Evolutionary conservation across 2,888 invertebrate genomes (phyloP).

Genomic region (Maniola hyperantus): DNA sequence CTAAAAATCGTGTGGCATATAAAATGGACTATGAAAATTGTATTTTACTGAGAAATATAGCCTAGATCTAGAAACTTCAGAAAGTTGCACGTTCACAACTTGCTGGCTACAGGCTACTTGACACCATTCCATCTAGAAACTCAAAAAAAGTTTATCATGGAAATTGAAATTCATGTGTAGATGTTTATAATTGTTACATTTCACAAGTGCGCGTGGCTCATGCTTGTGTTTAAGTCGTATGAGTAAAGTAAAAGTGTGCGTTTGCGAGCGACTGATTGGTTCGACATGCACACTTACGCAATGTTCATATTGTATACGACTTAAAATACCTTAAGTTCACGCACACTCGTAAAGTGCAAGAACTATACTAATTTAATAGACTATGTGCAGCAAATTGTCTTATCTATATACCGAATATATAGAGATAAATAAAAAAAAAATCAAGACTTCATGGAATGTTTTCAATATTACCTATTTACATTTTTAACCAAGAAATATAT

Average conservation of each 20-base stretch:
- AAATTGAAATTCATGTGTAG: neutral
- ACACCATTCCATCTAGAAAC: neutral
- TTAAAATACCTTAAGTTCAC: neutral
- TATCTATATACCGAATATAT: neutral
- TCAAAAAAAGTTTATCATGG: neutral
- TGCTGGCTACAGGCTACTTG: neutral
- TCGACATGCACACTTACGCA: too few relatives aligned
- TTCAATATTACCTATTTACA: conserved; percentile 8
- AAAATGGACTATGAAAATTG: neutral
- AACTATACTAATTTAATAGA: too few relatives aligned
- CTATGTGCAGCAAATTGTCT: conserved; percentile 1
- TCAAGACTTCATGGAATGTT: conserved; percentile 2
- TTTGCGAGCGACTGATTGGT: too few relatives aligned
- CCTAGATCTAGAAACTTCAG: neutral
- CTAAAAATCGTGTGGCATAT: conserved; percentile 1
- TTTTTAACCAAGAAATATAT: neutral
- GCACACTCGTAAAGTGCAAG: neutral
- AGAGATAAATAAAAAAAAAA: neutral
- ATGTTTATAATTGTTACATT: too few relatives aligned
- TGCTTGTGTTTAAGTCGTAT: too few relatives aligned
- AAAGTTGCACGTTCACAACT: neutral
- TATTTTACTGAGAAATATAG: neutral
- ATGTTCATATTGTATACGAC: too few relatives aligned
- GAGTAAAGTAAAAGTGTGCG: too few relatives aligned
- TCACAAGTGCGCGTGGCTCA: too few relatives aligned